A percentile compares a stretch with the other conserved stretches of the same genome.
These are phyloP conservation scores for Empis stercorea DNA, from an alignment of 2,888 invertebrate species.

Conservation along the genomic window DNA sequence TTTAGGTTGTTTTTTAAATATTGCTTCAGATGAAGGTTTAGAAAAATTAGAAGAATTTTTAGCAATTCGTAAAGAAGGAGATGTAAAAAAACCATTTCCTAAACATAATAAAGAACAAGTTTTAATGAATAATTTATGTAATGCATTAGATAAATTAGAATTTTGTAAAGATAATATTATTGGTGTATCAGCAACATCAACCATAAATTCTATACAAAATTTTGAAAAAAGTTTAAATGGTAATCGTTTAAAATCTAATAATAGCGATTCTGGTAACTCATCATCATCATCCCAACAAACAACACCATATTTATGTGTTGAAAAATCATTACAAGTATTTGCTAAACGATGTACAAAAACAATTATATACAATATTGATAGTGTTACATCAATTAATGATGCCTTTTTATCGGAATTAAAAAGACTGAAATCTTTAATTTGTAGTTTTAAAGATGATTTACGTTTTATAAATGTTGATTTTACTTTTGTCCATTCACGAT, in stretches of 20 bases:
- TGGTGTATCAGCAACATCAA: constrained; percentile 3
- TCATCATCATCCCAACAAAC: neutral
- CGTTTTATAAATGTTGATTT: constrained; percentile 52
- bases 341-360: constrained; percentile 56
- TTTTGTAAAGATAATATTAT: constrained; percentile 9
- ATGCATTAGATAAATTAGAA: constrained; percentile 15
- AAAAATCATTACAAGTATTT: constrained; percentile 50
- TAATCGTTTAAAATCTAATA: constrained; percentile 19
- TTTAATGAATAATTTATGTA: constrained; percentile 20
- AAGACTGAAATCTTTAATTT: constrained; percentile 53
- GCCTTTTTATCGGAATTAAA: constrained; percentile 53
- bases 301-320: constrained; percentile 42
- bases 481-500: constrained; percentile 48
- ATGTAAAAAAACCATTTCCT: neutral
- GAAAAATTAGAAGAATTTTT: constrained; percentile 61
- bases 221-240: constrained; percentile 11
- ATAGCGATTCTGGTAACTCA: too few relatives aligned
- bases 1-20: constrained; percentile 65
- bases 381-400: constrained; percentile 43
- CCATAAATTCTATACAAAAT: constrained; percentile 6
- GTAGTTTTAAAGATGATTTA: constrained; percentile 54
- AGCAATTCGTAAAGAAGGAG: constrained; percentile 5
- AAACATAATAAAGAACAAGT: constrained; percentile 11
- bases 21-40: constrained; percentile 61
- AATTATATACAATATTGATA: constrained; percentile 43